Evolutionary conservation across 2,113 vertebrate species (phyloP).

Genomic region (Merops nubicus): DNA sequence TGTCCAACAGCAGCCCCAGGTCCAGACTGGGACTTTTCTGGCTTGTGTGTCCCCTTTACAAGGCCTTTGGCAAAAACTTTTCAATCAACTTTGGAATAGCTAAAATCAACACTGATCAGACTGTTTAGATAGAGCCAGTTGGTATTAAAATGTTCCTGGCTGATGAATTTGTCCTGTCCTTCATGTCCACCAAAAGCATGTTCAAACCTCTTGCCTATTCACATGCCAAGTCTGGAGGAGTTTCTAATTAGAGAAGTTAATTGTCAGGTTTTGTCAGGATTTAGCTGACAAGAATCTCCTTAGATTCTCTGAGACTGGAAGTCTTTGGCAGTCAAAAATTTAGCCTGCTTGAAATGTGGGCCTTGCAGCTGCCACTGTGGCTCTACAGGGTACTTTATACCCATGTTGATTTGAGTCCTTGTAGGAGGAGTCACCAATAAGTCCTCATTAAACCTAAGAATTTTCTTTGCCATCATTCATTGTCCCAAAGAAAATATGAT

Average conservation of each 20-base stretch:
- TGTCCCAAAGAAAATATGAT: not conserved
- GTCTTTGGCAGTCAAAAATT: not conserved
- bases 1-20: no score
- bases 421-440: not conserved
- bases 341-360: not conserved
- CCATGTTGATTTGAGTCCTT: rapidly evolving
- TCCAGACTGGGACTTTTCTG: not conserved
- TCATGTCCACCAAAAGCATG: not conserved
- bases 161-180: not conserved
- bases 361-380: not conserved
- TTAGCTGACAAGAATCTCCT: not conserved
- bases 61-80: not conserved
- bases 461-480: not conserved
- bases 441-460: not conserved
- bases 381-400: not conserved
- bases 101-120: not conserved
- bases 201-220: not conserved
- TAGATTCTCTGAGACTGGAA: not conserved
- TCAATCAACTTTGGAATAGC: not conserved
- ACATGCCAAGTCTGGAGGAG: not conserved
- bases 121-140: not conserved
- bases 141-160: not conserved
- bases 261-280: not conserved
- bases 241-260: not conserved
- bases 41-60: not conserved